Percentiles rank a stretch among this genome's conserved stretches.
phyloP scores from a whole-genome alignment of 2,797 vertebrate genomes.

The Hippocampus kuda region DNA sequence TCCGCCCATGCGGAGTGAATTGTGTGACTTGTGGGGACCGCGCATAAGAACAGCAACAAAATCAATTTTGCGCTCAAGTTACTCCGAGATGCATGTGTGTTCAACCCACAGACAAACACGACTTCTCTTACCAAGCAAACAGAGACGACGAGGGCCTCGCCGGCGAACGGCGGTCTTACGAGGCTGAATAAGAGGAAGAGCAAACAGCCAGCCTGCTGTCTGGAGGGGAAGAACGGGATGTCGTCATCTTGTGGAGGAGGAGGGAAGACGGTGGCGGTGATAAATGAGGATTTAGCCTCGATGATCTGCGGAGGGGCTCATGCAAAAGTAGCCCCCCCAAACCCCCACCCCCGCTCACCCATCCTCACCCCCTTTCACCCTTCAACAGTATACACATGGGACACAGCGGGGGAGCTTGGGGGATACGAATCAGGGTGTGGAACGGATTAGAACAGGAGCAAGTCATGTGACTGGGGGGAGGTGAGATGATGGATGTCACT shows the following conservation, averaged over 20 bases:
- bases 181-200: conserved; percentile 54
- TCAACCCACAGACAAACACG: conserved; percentile 29
- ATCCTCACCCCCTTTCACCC: conserved; percentile 12
- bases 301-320: conserved; percentile 45
- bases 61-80: conserved; percentile 5
- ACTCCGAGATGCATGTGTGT: not conserved
- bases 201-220: conserved; percentile 56
- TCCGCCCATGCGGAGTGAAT: not conserved
- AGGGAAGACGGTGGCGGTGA: conserved; percentile 23
- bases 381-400: conserved; percentile 32
- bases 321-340: conserved; percentile 41
- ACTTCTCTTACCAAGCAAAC: conserved; percentile 43
- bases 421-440: conserved; percentile 34
- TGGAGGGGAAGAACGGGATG: conserved; percentile 46
- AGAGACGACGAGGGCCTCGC: conserved; percentile 36
- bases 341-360: conserved; percentile 8
- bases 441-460: conserved; percentile 46
- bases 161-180: conserved; percentile 39
- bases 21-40: not conserved
- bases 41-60: not conserved
- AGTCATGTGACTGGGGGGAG: conserved; percentile 26
- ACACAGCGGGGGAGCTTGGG: conserved; percentile 28
- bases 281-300: conserved; percentile 55
- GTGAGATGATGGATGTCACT: conserved; percentile 1
- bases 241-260: conserved; percentile 46